Conservation (phyloP, 2,113 vertebrate species). For the Zapornia atra region DNA sequence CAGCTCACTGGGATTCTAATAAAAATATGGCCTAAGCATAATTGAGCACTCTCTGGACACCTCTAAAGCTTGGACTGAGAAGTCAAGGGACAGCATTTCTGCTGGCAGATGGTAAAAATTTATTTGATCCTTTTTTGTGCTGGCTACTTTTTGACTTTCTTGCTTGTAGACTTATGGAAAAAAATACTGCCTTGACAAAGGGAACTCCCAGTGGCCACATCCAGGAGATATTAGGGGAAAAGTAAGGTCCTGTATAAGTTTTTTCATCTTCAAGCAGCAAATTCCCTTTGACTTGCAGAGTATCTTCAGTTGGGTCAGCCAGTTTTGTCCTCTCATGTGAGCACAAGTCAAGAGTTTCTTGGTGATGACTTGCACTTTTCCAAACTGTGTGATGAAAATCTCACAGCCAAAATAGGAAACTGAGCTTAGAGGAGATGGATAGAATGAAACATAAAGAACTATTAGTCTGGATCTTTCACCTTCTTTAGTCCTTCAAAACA, state of each 20-base stretch:
- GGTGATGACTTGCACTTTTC: not conserved
- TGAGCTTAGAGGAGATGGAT: not conserved
- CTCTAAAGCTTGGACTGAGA: conserved; percentile 8
- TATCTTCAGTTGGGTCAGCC: not conserved
- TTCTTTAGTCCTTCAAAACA: not conserved
- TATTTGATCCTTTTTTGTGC: not conserved
- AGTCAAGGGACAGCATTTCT: not conserved
- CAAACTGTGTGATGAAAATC: not conserved
- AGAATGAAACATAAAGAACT: not conserved
- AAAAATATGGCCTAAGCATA: conserved; percentile 29
- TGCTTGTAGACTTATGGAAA: not conserved
- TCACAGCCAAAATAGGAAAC: not conserved
- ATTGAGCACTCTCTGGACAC: conserved; percentile 35
- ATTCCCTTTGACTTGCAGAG: not conserved
- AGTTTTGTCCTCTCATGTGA: not conserved
- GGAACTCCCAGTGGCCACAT: not conserved
- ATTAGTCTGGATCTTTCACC: not conserved
- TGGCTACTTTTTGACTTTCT: not conserved
- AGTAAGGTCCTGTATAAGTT: not conserved
- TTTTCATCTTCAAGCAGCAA: not conserved
- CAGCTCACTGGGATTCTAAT: not conserved
- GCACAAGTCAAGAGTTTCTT: not conserved
- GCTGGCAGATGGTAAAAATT: not conserved
- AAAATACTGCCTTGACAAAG: conserved; percentile 20
- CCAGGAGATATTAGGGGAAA: not conserved